These are phyloP conservation scores for Cyclargus thomasi DNA, from an alignment of 1,140 invertebrate species.

Conservation along the genomic window DNA sequence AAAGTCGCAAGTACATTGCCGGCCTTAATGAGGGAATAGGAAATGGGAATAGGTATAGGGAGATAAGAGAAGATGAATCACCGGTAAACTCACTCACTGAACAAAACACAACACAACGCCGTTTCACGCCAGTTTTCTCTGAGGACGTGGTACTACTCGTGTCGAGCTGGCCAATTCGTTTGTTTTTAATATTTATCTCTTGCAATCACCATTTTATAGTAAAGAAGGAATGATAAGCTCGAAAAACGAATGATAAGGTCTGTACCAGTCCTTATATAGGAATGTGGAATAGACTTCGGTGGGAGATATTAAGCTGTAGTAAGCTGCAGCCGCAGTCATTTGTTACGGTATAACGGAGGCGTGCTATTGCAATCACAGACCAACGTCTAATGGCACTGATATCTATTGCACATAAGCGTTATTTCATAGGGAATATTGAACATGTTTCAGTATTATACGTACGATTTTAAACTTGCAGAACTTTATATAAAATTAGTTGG, in stretches of 20 bases:
- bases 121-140: too few relatives aligned
- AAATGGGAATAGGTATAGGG: too few relatives aligned
- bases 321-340: constrained; percentile 1
- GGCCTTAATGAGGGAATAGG: too few relatives aligned
- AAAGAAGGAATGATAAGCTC: too few relatives aligned
- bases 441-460: too few relatives aligned
- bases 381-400: neutral
- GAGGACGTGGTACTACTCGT: too few relatives aligned
- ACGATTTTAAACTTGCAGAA: neutral
- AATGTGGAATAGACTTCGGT: neutral
- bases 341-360: neutral
- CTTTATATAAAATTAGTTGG: neutral
- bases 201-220: neutral
- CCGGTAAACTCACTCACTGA: too few relatives aligned
- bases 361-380: neutral
- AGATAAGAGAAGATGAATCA: too few relatives aligned
- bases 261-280: neutral
- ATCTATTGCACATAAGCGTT: neutral
- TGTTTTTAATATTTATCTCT: too few relatives aligned
- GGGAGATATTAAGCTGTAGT: neutral
- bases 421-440: neutral
- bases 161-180: too few relatives aligned
- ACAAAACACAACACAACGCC: too few relatives aligned
- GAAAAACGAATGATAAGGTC: neutral
- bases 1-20: too few relatives aligned